phyloP scores from a whole-genome alignment of 2,888 invertebrate genomes.

The Cerastoderma edule region DNA sequence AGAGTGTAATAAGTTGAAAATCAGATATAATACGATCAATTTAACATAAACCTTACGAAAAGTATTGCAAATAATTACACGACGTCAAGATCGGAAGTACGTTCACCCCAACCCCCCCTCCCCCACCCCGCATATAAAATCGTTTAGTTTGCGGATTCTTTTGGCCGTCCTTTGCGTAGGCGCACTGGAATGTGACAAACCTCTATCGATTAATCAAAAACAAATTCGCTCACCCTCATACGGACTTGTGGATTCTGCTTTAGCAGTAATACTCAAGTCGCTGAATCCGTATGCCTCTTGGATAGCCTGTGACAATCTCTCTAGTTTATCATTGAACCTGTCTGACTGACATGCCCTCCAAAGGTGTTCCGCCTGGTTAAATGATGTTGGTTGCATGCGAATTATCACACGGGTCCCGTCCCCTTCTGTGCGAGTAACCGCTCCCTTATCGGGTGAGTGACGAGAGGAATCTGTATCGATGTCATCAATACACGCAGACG shows the following conservation, averaged over 20 bases:
- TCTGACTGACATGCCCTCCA: conserved; percentile 11
- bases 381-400: conserved; percentile 1
- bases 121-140: too few species aligned
- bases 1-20: too few species aligned
- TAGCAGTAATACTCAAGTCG: conserved; percentile 5
- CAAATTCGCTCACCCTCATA: neutral
- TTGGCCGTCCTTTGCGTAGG: too few species aligned
- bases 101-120: too few species aligned
- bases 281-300: neutral
- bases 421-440: neutral
- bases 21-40: too few species aligned
- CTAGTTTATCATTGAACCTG: conserved; percentile 2
- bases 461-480: neutral
- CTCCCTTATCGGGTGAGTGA: neutral
- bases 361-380: conserved; percentile 9
- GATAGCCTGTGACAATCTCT: neutral
- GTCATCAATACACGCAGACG: neutral
- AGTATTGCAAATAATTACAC: too few species aligned
- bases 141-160: too few species aligned
- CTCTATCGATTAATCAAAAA: too few species aligned
- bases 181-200: too few species aligned
- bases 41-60: too few species aligned
- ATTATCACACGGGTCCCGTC: neutral
- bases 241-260: neutral
- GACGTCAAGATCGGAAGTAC: too few species aligned